Evolutionary conservation across 2,888 invertebrate genomes (phyloP).

Genomic region (Temnothorax ravouxi): DNA sequence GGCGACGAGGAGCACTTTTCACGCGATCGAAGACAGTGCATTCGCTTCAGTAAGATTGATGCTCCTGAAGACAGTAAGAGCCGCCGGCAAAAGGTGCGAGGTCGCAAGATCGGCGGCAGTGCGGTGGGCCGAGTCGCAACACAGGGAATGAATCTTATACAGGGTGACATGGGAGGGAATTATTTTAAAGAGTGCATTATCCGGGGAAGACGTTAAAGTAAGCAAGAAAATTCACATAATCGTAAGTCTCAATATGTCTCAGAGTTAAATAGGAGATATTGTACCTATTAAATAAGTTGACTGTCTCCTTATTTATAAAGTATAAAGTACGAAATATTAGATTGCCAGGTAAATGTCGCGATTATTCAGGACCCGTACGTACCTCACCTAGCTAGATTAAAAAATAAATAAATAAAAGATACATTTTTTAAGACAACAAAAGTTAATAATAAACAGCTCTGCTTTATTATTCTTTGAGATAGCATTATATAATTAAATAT

Average conservation of each 20-base stretch:
- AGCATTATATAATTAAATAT: neutral
- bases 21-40: constrained; percentile 56
- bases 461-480: neutral
- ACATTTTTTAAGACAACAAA: neutral
- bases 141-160: constrained; percentile 59
- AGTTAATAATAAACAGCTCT: neutral
- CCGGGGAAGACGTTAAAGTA: neutral
- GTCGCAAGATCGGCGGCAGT: constrained; percentile 35
- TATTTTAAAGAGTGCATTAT: constrained; percentile 6
- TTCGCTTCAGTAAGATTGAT: constrained; percentile 67
- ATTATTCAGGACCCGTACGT: neutral
- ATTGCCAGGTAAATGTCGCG: neutral
- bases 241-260: neutral
- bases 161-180: constrained; percentile 15
- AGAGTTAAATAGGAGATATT: neutral
- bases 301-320: neutral
- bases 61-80: constrained; percentile 55
- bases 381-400: too few species aligned
- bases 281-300: neutral
- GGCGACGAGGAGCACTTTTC: constrained; percentile 52
- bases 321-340: too few species aligned
- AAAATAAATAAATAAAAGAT: neutral
- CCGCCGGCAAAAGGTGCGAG: constrained; percentile 37
- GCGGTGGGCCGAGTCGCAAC: constrained; percentile 53
- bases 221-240: neutral